A percentile compares a stretch with the other conserved stretches of the same genome.
Evolutionary conservation across 2,888 invertebrate genomes (phyloP).

Genomic region (Eustalomyia histrio): DNA sequence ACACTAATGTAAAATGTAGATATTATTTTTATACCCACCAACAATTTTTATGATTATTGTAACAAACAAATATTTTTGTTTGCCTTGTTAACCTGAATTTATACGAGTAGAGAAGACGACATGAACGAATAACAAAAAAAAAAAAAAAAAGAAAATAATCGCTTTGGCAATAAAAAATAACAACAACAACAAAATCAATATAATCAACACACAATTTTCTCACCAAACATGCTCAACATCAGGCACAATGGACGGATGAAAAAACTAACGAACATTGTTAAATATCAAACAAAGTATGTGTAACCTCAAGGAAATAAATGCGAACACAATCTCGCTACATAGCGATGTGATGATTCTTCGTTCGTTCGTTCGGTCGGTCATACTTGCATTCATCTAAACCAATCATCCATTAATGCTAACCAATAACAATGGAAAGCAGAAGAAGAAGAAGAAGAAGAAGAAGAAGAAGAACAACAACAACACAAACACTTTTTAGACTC

Average conservation of each 20-base stretch:
- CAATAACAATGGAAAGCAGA: background rate
- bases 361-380: too few species aligned
- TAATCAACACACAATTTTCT: slow-evolving; percentile 41
- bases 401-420: slow-evolving; percentile 36
- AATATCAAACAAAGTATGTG: slow-evolving; percentile 3
- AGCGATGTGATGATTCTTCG: background rate
- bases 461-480: slow-evolving; percentile 10
- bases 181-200: slow-evolving; percentile 45
- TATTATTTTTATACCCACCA: too few species aligned
- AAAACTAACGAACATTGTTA: background rate
- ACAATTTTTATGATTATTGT: background rate
- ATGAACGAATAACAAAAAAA: slow-evolving; percentile 9
- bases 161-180: slow-evolving; percentile 35
- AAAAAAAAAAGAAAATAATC: slow-evolving; percentile 19
- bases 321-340: background rate
- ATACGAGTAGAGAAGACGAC: slow-evolving; percentile 2
- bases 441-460: background rate
- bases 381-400: background rate
- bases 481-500: slow-evolving; percentile 9
- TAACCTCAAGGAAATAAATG: slow-evolving; percentile 39
- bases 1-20: too few species aligned
- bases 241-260: background rate
- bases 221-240: slow-evolving; percentile 39
- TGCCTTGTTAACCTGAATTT: slow-evolving; percentile 29
- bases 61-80: slow-evolving; percentile 7